These are phyloP conservation scores for Heliconius cydno DNA, from an alignment of 2,888 invertebrate species.

Conservation along the genomic window DNA sequence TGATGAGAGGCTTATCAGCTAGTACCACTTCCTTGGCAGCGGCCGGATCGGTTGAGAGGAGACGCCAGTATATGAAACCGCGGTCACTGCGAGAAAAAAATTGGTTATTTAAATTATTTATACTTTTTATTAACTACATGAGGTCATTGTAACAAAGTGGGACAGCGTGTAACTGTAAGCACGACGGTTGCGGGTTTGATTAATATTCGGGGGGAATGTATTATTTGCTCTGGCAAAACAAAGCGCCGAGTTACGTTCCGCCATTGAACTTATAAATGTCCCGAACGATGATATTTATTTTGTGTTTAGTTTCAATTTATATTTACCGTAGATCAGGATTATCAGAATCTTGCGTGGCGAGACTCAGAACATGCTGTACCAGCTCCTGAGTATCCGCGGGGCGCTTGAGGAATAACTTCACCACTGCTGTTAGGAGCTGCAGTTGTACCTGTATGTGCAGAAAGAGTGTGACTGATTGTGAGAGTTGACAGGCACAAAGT, in stretches of 20 bases:
- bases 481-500: too few species aligned
- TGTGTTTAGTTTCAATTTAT: neutral
- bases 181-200: too few species aligned
- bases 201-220: too few species aligned
- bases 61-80: conserved; percentile 99
- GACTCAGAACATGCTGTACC: conserved; percentile 96
- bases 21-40: conserved; percentile 99
- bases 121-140: too few species aligned
- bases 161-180: too few species aligned
- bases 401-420: conserved; percentile 98
- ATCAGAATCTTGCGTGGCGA: conserved; percentile 95
- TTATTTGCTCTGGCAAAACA: too few species aligned
- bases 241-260: too few species aligned
- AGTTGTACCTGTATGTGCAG: conserved; percentile 87
- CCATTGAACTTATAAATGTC: too few species aligned
- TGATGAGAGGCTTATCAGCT: conserved; percentile 99
- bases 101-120: neutral
- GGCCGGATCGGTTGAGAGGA: conserved; percentile 98
- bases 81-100: conserved; percentile 88
- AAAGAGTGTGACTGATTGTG: too few species aligned
- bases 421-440: conserved; percentile 98
- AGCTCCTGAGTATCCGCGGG: conserved; percentile 99
- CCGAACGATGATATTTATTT: too few species aligned
- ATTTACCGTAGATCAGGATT: conserved; percentile 94
- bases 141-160: too few species aligned